A percentile compares a stretch with the other conserved stretches of the same genome.
phyloP scores from a whole-genome alignment of 2,888 invertebrate species.

The Nemoura dubitans region DNA sequence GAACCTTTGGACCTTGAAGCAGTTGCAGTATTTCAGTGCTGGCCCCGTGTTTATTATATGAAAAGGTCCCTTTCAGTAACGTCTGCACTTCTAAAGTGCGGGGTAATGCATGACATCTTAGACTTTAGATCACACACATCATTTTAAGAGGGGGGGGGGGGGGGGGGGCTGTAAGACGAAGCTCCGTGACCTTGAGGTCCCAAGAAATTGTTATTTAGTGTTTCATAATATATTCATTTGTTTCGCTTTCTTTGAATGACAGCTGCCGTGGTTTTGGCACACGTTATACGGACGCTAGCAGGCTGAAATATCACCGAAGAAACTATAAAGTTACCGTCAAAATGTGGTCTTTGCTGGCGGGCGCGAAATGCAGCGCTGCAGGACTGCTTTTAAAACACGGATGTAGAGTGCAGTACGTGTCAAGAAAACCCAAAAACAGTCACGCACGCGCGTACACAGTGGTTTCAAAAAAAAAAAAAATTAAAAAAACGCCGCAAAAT shows the following conservation, averaged over 20 bases:
- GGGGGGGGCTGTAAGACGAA: neutral
- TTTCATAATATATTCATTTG: neutral
- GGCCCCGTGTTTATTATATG: neutral
- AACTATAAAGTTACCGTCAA: neutral
- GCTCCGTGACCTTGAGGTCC: neutral
- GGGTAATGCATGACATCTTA: neutral
- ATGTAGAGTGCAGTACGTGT: neutral
- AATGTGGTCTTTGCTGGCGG: neutral
- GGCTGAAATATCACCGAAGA: neutral
- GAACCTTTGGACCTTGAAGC: neutral
- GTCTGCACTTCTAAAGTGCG: neutral
- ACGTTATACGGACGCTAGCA: no score
- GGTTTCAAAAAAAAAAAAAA: neutral
- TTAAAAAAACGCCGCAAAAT: neutral
- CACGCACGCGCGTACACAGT: no score
- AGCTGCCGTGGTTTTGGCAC: neutral
- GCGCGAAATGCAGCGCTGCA: neutral
- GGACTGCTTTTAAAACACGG: neutral
- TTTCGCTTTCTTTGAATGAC: neutral
- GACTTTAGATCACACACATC: neutral
- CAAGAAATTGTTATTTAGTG: constrained; percentile 1
- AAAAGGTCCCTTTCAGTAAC: neutral
- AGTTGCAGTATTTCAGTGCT: neutral
- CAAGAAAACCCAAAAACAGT: neutral
- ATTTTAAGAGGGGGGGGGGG: neutral